Evolutionary conservation across 2,888 invertebrate species (phyloP).

Genomic region (Deilephila elpenor): DNA sequence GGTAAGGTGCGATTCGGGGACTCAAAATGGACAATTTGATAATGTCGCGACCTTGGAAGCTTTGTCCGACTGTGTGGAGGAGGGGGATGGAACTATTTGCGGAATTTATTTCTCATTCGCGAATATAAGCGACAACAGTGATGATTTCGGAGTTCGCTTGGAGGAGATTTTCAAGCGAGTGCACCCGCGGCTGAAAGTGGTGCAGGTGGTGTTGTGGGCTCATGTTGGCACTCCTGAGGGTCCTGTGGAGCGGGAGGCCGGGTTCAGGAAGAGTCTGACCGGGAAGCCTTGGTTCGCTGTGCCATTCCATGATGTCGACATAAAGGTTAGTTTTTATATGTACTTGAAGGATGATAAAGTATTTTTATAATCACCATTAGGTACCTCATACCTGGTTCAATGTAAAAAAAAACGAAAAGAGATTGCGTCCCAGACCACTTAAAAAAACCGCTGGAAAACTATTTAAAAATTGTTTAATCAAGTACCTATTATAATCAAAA

Average conservation of each 20-base stretch:
- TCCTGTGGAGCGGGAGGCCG: slow-evolving; percentile 87
- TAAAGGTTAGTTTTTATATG: slow-evolving; percentile 83
- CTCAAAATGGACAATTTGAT: slow-evolving; percentile 77
- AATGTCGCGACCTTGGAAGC: slow-evolving; percentile 76
- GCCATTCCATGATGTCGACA: slow-evolving; percentile 88
- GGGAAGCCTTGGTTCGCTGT: slow-evolving; percentile 89
- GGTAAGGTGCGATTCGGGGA: slow-evolving; percentile 78
- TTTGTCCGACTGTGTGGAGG: slow-evolving; percentile 75
- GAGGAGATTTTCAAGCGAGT: slow-evolving; percentile 83
- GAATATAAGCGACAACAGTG: slow-evolving; percentile 87
- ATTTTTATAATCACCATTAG: not conserved
- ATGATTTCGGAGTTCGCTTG: slow-evolving; percentile 87
- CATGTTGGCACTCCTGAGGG: slow-evolving; percentile 84
- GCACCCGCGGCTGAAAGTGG: slow-evolving; percentile 84
- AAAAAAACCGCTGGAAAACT: no score
- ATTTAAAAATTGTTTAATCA: no score
- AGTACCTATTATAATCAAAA: no score
- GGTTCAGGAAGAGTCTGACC: slow-evolving; percentile 85
- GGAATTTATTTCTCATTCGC: slow-evolving; percentile 90
- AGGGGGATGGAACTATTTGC: slow-evolving; percentile 80
- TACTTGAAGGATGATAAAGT: not conserved
- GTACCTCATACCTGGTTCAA: not conserved
- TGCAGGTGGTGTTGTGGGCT: slow-evolving; percentile 89
- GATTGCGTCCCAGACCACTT: no score
- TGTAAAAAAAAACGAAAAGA: no score